Percentiles rank a stretch among this genome's conserved stretches.
These are phyloP conservation scores for Poecile montanus DNA, from an alignment of 2,797 vertebrate genomes.

Conservation along the genomic window DNA sequence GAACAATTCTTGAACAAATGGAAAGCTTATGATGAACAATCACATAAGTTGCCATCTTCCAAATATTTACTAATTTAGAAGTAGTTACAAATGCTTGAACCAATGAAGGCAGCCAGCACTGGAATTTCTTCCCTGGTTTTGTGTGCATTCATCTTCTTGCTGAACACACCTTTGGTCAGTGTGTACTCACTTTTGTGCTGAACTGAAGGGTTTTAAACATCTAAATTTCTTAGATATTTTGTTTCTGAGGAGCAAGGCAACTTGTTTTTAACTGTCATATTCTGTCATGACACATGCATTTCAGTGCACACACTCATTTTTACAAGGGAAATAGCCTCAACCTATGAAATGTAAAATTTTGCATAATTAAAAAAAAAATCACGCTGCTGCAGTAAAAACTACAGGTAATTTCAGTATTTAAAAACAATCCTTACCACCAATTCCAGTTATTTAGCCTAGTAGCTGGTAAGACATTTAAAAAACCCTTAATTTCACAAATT, in stretches of 20 bases:
- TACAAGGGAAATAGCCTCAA: conserved; percentile 2
- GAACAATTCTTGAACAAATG: neutral
- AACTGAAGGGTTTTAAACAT: conserved; percentile 14
- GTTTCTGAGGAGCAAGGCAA: conserved; percentile 30
- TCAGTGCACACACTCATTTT: neutral
- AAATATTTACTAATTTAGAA: conserved; percentile 25
- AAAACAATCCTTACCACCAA: conserved; percentile 11
- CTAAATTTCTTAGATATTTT: neutral
- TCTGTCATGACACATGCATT: conserved; percentile 11
- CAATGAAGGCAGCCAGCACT: neutral
- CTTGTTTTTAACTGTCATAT: neutral
- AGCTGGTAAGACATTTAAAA: conserved; percentile 6
- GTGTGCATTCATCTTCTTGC: neutral
- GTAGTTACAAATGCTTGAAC: neutral
- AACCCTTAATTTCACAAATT: neutral
- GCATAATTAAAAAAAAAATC: neutral
- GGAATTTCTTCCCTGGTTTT: conserved; percentile 30
- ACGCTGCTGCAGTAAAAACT: conserved; percentile 13
- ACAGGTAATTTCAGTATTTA: conserved; percentile 16
- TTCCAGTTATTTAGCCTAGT: conserved; percentile 31
- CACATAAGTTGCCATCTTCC: neutral
- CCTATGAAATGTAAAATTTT: neutral
- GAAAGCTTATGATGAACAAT: conserved; percentile 15
- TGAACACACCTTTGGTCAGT: neutral
- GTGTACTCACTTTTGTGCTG: neutral